Base-by-base conservation (phyloP, 2,888 invertebrate species). In the Hypomecis punctinalis region DNA sequence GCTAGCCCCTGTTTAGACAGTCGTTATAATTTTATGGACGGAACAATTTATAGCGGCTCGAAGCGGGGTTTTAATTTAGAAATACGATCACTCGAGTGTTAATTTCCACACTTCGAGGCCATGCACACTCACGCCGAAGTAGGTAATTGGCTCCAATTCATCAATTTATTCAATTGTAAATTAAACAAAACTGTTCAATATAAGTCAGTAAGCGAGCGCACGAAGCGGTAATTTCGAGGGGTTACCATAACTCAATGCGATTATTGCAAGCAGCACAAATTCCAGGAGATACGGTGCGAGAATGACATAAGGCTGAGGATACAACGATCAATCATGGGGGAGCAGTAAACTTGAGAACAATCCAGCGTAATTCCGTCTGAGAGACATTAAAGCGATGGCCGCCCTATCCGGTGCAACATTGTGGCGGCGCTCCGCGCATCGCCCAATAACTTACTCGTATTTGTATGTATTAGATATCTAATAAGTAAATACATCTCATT, bases 361-460 rank as follows among this genome's bases (percentile, higher is more conserved):
- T 92, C 91, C 92, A 86, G 92, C 91, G 92, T 93, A 92, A 92
- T 92, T 93, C 92, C 92, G 91, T 88, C 90, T 82, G 89, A 89
- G 86, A 84, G 91, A 93, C 92, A 92, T 93, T 93, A 93, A 93
- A 91, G 91, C 87, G 84, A 86, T 89, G 82, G 87, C 88, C 90
- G 91, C 91, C 92, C 91, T 91, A 92, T 93, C 92, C 92, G 92
- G 92, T 87, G 91, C 91, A 91, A 93, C 92, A 91, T 83, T 89
- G 92, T 92, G 79, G 85, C 80, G 68, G 70, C 71, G 76, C 75
- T 73, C 54, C 72, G 71, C 76, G 76, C 76, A 79, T 67, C 68
- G 53, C 61, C 69, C 63, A 63, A 53, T 68, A 80, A 82, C 81
- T 76, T 79, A 60, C 62, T 62, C 73, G 57, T 71, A 71, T 68